Percentiles rank a stretch among this genome's conserved stretches.
These are phyloP conservation scores for Cebidichthys violaceus DNA, from an alignment of 2,113 vertebrate genomes.

Conservation along the genomic window DNA sequence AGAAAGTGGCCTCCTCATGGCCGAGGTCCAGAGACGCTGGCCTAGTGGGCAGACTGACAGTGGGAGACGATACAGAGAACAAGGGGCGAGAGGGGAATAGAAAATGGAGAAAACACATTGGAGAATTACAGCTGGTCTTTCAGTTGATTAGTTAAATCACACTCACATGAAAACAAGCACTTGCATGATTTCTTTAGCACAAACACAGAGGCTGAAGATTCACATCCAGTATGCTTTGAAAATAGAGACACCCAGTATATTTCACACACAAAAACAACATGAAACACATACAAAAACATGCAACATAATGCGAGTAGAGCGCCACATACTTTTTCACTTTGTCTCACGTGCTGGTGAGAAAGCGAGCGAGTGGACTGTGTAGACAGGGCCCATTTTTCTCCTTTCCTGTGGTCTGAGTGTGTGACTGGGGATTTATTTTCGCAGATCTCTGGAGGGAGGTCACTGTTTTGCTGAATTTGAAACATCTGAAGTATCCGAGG, in stretches of 20 bases:
- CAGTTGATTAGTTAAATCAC: constrained; percentile 1
- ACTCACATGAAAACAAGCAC: background rate
- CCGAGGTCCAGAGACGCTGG: constrained; percentile 69
- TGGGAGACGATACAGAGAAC: constrained; percentile 58
- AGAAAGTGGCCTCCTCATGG: constrained; percentile 74
- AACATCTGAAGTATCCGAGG: constrained; percentile 82
- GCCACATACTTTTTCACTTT: constrained; percentile 69
- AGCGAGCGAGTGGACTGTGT: constrained; percentile 33
- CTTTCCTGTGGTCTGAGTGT: constrained; percentile 69
- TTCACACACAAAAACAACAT: constrained; percentile 2
- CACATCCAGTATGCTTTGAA: constrained; percentile 2
- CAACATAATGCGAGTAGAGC: constrained; percentile 42
- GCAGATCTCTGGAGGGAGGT: constrained; percentile 74
- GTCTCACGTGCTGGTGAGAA: constrained; percentile 66
- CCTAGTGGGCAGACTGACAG: constrained; percentile 79
- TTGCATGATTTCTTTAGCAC: background rate
- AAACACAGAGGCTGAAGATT: background rate
- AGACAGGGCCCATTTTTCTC: constrained; percentile 71
- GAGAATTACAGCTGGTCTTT: constrained; percentile 41
- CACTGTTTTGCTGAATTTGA: constrained; percentile 79
- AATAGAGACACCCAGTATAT: background rate
- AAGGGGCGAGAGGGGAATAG: constrained; percentile 42
- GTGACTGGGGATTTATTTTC: constrained; percentile 80
- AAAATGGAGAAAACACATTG: constrained; percentile 66
- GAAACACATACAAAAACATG: constrained; percentile 45